Conservation (phyloP, 2,797 vertebrate species). For the Hemibagrus guttatus region DNA sequence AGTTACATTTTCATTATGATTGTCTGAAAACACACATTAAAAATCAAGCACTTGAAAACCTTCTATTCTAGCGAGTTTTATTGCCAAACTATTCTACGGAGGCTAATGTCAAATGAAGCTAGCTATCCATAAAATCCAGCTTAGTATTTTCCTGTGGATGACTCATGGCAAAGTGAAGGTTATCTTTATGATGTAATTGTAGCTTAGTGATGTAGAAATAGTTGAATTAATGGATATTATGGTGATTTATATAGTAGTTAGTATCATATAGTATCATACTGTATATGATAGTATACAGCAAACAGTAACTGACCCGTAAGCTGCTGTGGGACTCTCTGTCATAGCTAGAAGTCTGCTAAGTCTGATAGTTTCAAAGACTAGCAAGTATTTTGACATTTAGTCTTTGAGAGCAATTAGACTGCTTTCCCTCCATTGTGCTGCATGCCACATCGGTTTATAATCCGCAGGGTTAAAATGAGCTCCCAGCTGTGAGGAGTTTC, state of each 20-base stretch:
- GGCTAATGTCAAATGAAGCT: not conserved
- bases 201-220: not conserved
- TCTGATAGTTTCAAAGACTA: not conserved
- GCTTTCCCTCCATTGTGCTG: constrained; percentile 8
- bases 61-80: not conserved
- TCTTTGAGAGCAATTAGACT: constrained; percentile 35
- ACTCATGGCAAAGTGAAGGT: not conserved
- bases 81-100: not conserved
- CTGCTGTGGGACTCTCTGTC: not conserved
- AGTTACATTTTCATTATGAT: not conserved
- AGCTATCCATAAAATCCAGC: not conserved
- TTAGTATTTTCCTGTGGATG: not conserved
- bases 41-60: not conserved
- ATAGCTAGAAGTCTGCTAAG: not conserved
- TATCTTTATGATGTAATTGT: not conserved
- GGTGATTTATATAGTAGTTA: no score
- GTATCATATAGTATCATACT: no score
- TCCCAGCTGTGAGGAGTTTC: constrained; percentile 54
- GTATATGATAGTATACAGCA: no score
- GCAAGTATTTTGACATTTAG: constrained; percentile 4
- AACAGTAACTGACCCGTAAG: not conserved
- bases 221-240: not conserved
- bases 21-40: not conserved
- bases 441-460: constrained; percentile 39
- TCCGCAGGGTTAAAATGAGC: constrained; percentile 66